Evolutionary conservation across 2,888 invertebrate species (phyloP), one percentile per base, ranked within the genome.

Genomic region (Plebejus melissa): DNA sequence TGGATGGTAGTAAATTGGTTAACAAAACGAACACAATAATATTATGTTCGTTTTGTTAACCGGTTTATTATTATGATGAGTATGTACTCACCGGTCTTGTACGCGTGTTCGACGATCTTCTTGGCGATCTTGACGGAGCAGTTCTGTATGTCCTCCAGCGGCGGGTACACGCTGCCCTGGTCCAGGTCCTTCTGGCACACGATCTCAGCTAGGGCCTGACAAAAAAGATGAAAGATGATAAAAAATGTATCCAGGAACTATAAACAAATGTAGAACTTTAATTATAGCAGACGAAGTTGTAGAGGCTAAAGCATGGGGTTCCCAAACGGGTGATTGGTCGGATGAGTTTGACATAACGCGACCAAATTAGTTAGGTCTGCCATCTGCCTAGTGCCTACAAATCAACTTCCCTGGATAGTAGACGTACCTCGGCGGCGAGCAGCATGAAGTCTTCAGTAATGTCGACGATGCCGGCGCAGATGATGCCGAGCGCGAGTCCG

Each of bases 371-470:
- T 1, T 32, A 32, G 32, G 2, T 32, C 32, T 2, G 32, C 2
- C 32, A 32, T 32, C 32, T 32, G 32, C 2, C 32, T 32, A 32
- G 1, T 32, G 32, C 2, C 32, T 32, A 32, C 32, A 2, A 32
- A 32, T 32, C 32, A 32, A 32, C 32, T 32, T 32, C 32, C 32
- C 32, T 32, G 32, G 32, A 32, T 32, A 32, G 32, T 32, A 32
- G 46, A 11, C 46, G 46, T 60, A 97, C 97, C 95, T 97, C 95
- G 2, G 99, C 98, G 54, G 99, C 96, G 22, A 97, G 95, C 76
- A 99, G 94, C 95, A 99, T 98, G 78, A 98, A 95, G 82, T 98
- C 97, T 84, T 99, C 99, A 16, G 97, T 96, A 86, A 99, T 98
- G 84, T 97, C 97, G 82, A 96, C 94, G 89, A 98, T 96, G 75